Conservation (phyloP, 2,113 vertebrate species). For the Podiceps cristatus region DNA sequence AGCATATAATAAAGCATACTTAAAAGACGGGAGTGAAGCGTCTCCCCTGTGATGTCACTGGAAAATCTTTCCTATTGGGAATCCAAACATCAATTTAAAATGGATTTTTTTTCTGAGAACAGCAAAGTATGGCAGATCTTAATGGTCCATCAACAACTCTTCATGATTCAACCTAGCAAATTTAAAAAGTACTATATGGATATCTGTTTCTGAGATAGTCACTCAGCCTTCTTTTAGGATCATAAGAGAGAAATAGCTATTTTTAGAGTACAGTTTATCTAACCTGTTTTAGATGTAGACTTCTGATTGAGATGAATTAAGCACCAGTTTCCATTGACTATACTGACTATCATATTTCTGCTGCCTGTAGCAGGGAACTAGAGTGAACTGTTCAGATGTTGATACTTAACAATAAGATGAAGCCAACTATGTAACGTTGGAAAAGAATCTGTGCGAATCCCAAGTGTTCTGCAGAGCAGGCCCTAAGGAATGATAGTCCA, state of each 20-base stretch:
- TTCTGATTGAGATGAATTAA: neutral
- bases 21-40: neutral
- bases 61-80: neutral
- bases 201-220: neutral
- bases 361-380: neutral
- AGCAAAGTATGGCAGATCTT: neutral
- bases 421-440: neutral
- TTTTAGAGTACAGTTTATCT: neutral
- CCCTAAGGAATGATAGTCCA: neutral
- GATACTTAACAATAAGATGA: neutral
- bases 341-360: neutral
- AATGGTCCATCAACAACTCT: neutral
- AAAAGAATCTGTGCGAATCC: neutral
- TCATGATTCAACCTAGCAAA: neutral
- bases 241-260: neutral
- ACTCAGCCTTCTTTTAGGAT: neutral
- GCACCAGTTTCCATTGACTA: neutral
- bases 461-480: neutral
- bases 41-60: neutral
- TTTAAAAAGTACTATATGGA: neutral
- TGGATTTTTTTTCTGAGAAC: neutral
- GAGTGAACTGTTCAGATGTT: neutral
- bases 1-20: neutral
- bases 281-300: neutral
- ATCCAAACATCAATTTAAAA: neutral